Conservation (phyloP, 2,888 invertebrate genomes). For the Macropis europaea region DNA sequence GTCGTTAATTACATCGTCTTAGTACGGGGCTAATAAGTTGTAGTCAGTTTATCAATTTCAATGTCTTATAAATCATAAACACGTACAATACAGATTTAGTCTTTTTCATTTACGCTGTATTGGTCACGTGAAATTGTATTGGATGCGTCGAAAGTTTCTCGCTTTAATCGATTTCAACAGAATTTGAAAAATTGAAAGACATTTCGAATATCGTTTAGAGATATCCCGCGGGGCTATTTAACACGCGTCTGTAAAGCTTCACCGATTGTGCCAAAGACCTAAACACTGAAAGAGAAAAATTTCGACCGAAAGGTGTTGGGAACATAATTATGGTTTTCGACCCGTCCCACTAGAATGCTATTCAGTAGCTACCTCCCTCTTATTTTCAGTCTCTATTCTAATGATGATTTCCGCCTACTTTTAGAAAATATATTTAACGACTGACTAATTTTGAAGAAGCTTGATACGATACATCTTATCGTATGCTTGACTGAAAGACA, state of each 20-base stretch:
- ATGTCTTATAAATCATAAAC: too few species aligned
- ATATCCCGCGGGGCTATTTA: slow-evolving; percentile 36
- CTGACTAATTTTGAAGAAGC: neutral
- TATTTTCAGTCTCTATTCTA: slow-evolving; percentile 7
- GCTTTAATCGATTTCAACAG: neutral
- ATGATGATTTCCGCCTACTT: neutral
- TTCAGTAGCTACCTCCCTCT: slow-evolving; percentile 51
- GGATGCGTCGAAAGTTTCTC: neutral
- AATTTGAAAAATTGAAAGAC: neutral
- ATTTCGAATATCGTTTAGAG: slow-evolving; percentile 34
- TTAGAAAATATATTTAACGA: neutral
- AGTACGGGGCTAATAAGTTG: too few species aligned
- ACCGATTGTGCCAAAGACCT: slow-evolving; percentile 6
- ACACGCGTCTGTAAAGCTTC: slow-evolving; percentile 8
- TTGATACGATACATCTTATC: neutral
- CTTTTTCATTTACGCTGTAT: too few species aligned
- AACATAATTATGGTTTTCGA: slow-evolving; percentile 68
- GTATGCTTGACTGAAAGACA: neutral
- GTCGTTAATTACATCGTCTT: too few species aligned
- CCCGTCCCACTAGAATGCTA: slow-evolving; percentile 71
- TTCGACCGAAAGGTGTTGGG: slow-evolving; percentile 52
- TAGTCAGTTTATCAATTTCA: too few species aligned
- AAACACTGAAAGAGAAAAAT: slow-evolving; percentile 24
- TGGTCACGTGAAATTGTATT: too few species aligned
- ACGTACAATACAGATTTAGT: too few species aligned